These are phyloP conservation scores for Plutella xylostella DNA, from an alignment of 2,888 invertebrate species.

Conservation along the genomic window DNA sequence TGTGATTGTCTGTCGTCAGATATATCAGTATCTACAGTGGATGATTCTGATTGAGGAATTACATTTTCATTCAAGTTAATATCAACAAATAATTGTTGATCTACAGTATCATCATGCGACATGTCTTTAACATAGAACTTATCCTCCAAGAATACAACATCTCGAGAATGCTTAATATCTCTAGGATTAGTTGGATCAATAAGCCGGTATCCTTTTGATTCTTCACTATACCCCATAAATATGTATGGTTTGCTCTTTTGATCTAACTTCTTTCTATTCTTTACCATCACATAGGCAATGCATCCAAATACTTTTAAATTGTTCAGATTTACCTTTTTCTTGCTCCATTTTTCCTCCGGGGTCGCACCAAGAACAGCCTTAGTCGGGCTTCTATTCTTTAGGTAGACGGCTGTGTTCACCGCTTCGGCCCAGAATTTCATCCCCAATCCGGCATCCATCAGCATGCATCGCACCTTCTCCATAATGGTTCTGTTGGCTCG, in stretches of 20 bases:
- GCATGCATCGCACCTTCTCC: conserved; percentile 16
- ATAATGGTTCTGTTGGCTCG: conserved; percentile 16
- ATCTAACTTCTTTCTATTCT: conserved; percentile 14
- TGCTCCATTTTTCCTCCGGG: conserved; percentile 16
- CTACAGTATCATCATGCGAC: neutral
- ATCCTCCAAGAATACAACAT: conserved; percentile 15
- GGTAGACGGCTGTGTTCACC: conserved; percentile 14
- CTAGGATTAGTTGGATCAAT: conserved; percentile 13
- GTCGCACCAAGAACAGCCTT: conserved; percentile 13
- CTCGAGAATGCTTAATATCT: conserved; percentile 12
- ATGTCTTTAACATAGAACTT: neutral
- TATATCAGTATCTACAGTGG: neutral
- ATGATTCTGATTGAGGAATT: neutral
- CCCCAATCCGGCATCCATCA: conserved; percentile 13
- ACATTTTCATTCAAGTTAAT: neutral
- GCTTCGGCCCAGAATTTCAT: conserved; percentile 19
- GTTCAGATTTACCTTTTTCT: conserved; percentile 12
- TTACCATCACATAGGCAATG: conserved; percentile 15
- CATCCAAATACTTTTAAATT: conserved; percentile 17
- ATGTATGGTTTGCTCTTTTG: conserved; percentile 10
- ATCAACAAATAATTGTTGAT: neutral
- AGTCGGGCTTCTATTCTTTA: conserved; percentile 17
- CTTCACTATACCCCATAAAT: conserved; percentile 12
- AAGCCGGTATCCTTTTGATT: conserved; percentile 10
- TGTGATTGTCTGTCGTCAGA: neutral